Evolutionary conservation across 2,113 vertebrate species (phyloP).

Genomic region (Vulpes vulpes): DNA sequence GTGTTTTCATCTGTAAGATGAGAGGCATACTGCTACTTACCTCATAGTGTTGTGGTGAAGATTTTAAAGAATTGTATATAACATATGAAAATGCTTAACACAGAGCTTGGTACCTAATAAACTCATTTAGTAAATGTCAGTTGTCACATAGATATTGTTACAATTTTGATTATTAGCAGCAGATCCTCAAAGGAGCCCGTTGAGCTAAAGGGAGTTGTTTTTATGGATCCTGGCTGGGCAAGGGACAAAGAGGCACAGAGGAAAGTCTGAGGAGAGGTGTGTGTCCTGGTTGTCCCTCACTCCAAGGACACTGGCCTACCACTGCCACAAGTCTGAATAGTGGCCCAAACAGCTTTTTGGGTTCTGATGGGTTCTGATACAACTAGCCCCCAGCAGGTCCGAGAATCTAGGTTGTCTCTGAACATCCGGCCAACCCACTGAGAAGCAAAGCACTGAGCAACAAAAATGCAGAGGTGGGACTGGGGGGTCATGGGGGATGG

Average conservation of each 20-base stretch:
- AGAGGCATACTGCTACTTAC: neutral
- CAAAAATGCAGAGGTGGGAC: too few species aligned
- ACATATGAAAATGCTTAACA: neutral
- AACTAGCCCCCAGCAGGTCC: neutral
- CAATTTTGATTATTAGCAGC: neutral
- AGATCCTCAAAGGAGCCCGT: neutral
- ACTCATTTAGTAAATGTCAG: neutral
- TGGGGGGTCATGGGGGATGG: fast-evolving
- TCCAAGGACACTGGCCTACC: neutral
- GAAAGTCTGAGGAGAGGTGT: neutral
- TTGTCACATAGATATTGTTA: neutral
- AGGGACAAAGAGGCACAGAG: neutral
- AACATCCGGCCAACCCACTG: neutral
- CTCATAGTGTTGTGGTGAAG: neutral
- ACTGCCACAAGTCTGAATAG: neutral
- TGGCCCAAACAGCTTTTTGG: neutral
- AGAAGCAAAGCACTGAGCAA: neutral
- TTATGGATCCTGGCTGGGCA: neutral
- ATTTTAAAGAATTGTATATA: neutral
- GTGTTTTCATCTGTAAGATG: neutral
- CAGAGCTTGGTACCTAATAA: neutral
- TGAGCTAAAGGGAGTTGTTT: neutral
- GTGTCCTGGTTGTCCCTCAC: neutral
- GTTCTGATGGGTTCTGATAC: neutral
- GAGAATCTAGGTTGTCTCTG: neutral